Conservation (phyloP, 2,797 vertebrate species). For the Pogonophryne albipinna region DNA sequence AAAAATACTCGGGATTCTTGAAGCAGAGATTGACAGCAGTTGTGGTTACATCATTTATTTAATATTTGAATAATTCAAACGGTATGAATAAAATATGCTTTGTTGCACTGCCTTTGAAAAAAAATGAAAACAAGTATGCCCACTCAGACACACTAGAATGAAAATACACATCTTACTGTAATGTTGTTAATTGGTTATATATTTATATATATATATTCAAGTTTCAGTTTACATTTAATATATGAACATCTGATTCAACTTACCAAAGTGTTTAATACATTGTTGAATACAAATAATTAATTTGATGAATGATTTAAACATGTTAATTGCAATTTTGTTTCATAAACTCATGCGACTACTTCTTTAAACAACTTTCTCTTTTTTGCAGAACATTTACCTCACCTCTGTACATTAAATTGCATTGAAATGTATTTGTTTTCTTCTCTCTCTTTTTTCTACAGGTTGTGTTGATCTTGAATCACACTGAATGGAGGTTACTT, state of each 20-base stretch:
- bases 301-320: not conserved
- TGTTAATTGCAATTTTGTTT: not conserved
- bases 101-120: not conserved
- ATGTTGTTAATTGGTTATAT: not conserved
- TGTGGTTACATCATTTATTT: constrained; percentile 22
- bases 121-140: not conserved
- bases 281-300: not conserved
- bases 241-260: not conserved
- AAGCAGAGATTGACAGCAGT: constrained; percentile 4
- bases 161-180: not conserved
- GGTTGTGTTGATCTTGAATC: constrained; percentile 83
- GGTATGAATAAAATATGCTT: constrained; percentile 4
- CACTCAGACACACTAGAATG: not conserved
- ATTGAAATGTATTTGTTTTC: constrained; percentile 23
- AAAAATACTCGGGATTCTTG: constrained; percentile 5
- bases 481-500: constrained; percentile 85
- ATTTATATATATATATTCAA: not conserved
- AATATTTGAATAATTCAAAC: constrained; percentile 24
- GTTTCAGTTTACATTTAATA: not conserved
- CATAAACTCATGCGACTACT: not conserved
- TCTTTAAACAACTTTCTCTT: not conserved
- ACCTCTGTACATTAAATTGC: not conserved
- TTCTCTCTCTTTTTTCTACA: constrained; percentile 67
- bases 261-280: not conserved
- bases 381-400: not conserved